Percentiles rank a stretch among this genome's conserved stretches.
Conservation (phyloP, 35 echinoderm and acorn worm genomes). For the Hemicentrotus pulcherrimus region DNA sequence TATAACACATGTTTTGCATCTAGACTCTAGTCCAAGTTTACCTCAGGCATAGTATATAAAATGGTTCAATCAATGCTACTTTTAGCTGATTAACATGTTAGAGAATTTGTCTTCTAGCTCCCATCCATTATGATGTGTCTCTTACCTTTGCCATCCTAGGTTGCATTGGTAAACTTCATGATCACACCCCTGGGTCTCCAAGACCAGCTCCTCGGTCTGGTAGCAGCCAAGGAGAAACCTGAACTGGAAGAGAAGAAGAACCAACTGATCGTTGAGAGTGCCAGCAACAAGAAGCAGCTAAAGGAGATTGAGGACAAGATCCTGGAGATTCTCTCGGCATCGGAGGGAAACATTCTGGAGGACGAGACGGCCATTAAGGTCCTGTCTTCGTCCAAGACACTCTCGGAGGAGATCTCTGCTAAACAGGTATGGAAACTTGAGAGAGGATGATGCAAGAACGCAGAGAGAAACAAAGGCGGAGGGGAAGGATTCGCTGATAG, state of each 20-base stretch:
- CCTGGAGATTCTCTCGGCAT: slow-evolving; percentile 90
- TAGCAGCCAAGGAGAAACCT: slow-evolving; percentile 98
- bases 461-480: too few relatives aligned
- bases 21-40: too few relatives aligned
- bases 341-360: slow-evolving; percentile 97
- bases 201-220: slow-evolving; percentile 97
- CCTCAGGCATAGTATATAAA: too few relatives aligned
- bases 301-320: slow-evolving; percentile 99
- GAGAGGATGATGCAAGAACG: too few relatives aligned
- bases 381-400: slow-evolving; percentile 94
- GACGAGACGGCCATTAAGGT: slow-evolving; percentile 99
- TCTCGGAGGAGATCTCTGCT: slow-evolving; percentile 96
- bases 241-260: slow-evolving; percentile 99
- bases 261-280: slow-evolving; percentile 98
- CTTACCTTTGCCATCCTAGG: slow-evolving; percentile 33
- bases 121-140: neutral
- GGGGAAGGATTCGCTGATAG: too few relatives aligned
- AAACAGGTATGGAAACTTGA: slow-evolving; percentile 79
- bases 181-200: slow-evolving; percentile 99
- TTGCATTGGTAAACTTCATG: slow-evolving; percentile 98
- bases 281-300: slow-evolving; percentile 95
- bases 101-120: too few relatives aligned
- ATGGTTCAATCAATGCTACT: too few relatives aligned
- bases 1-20: too few relatives aligned
- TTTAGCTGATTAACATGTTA: too few relatives aligned